Conservation (phyloP, 2,113 vertebrate species). For the Microtus ochrogaster region DNA sequence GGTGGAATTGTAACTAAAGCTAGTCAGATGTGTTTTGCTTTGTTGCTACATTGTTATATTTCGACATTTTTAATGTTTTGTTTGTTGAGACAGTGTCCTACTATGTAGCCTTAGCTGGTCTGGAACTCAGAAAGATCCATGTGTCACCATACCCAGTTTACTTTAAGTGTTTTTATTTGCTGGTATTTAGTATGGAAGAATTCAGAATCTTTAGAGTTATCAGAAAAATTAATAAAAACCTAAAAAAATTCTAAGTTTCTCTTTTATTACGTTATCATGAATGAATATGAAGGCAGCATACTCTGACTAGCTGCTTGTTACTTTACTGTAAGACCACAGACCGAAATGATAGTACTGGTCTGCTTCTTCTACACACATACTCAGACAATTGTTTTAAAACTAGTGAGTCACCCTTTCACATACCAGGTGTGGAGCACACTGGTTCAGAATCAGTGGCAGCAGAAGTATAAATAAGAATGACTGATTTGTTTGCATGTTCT, state of each 20-base stretch:
- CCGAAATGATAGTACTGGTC: background rate
- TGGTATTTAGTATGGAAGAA: background rate
- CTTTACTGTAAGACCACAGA: background rate
- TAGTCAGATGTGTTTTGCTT: background rate
- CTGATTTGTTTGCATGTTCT: background rate
- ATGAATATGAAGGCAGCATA: background rate
- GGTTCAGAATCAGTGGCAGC: background rate
- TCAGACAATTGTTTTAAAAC: slow-evolving; percentile 5
- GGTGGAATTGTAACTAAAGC: background rate
- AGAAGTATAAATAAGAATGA: background rate
- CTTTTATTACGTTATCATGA: background rate
- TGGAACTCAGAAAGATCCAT: background rate
- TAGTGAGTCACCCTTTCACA: background rate
- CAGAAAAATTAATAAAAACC: slow-evolving; percentile 32
- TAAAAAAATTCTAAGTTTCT: background rate
- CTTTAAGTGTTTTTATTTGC: background rate
- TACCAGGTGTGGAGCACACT: background rate
- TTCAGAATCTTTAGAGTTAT: background rate
- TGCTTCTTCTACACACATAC: background rate
- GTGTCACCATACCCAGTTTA: background rate
- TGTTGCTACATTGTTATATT: background rate
- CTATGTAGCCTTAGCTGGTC: background rate
- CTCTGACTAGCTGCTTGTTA: background rate
- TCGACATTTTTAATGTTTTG: slow-evolving; percentile 1
- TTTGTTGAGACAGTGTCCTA: background rate